phyloP scores from a whole-genome alignment of 2,113 vertebrate species.

The Cygnus buccinator region DNA sequence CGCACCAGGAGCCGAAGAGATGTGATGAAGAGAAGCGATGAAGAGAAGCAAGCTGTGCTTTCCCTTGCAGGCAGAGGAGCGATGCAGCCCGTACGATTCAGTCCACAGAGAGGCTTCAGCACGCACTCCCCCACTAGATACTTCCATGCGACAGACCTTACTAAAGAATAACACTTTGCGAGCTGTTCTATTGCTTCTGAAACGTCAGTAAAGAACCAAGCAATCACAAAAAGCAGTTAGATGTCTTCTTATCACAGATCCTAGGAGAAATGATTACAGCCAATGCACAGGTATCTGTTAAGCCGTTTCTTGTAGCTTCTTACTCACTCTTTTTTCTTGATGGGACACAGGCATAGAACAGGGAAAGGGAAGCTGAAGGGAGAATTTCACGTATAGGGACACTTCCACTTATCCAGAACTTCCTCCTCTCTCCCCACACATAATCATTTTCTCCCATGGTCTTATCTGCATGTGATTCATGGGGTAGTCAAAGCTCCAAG shows the following conservation, averaged over 20 bases:
- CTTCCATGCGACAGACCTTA: background rate
- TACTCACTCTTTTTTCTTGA: background rate
- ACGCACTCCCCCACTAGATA: background rate
- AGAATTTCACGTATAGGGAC: background rate
- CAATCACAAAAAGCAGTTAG: background rate
- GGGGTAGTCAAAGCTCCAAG: background rate
- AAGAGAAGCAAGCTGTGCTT: background rate
- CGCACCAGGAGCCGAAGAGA: background rate
- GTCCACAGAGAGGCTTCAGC: background rate
- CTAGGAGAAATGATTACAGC: background rate
- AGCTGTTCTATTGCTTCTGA: background rate
- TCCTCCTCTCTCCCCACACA: background rate
- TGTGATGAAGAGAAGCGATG: fast-evolving
- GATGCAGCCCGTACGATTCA: background rate
- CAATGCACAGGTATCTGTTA: background rate
- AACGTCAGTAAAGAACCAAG: background rate
- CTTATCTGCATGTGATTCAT: background rate
- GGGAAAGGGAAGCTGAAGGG: background rate
- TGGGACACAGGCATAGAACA: background rate
- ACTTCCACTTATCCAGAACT: background rate
- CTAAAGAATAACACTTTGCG: background rate
- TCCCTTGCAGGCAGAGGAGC: background rate
- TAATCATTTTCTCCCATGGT: background rate
- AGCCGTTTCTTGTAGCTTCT: background rate
- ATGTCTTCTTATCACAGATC: background rate